Conservation (phyloP, 1,140 invertebrate species). For the Vollenhovia emeryi region DNA sequence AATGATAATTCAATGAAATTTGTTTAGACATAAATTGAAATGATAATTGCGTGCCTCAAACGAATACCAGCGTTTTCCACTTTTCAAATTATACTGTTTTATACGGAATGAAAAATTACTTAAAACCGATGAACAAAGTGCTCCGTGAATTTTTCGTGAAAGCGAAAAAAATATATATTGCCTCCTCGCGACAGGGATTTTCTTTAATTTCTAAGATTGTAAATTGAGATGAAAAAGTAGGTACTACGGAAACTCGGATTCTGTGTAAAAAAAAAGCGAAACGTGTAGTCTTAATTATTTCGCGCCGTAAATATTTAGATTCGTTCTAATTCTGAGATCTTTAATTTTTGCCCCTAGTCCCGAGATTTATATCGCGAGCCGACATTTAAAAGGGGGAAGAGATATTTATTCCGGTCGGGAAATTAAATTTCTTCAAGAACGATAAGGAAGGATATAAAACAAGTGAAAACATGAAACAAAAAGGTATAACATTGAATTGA, state of each 20-base stretch:
- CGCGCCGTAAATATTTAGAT: background rate
- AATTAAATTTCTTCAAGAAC: slow-evolving; percentile 38
- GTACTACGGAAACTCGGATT: background rate
- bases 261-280: background rate
- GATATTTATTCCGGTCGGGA: slow-evolving; percentile 44
- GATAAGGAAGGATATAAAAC: background rate
- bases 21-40: background rate
- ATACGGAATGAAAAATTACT: background rate
- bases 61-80: background rate
- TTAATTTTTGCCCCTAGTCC: slow-evolving; percentile 45
- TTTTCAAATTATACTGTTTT: background rate
- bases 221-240: background rate
- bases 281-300: slow-evolving; percentile 3
- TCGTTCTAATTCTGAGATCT: slow-evolving; percentile 15
- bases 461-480: slow-evolving; percentile 13
- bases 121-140: background rate
- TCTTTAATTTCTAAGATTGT: slow-evolving; percentile 12
- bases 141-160: background rate
- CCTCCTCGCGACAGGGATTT: background rate
- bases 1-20: background rate
- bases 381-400: slow-evolving; percentile 44
- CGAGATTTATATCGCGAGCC: slow-evolving; percentile 22
- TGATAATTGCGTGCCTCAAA: background rate
- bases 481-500: background rate
- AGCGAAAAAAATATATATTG: background rate